Percentiles rank a stretch among this genome's conserved stretches.
phyloP scores from a whole-genome alignment of 2,797 vertebrate species.

The Lepilemur ruficaudatus region DNA sequence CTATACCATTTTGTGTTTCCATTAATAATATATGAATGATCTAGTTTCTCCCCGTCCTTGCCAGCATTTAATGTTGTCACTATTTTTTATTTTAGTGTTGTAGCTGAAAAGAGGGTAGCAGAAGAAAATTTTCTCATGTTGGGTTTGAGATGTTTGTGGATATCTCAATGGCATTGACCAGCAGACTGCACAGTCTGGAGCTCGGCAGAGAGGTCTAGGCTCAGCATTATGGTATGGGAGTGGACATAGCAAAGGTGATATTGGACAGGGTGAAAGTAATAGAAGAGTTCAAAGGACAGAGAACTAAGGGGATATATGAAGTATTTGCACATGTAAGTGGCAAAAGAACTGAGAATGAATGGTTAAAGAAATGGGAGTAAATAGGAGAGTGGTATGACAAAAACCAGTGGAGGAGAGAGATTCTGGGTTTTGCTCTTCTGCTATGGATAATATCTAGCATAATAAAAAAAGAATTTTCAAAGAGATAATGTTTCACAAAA shows the following conservation, averaged over 20 bases:
- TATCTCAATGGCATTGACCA: not conserved
- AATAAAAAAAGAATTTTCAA: not conserved
- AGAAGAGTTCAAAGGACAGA: not conserved
- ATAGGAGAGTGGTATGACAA: not conserved
- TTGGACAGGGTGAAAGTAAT: not conserved
- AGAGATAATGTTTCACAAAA: not conserved
- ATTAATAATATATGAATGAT: not conserved
- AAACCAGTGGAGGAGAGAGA: not conserved
- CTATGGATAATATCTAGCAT: not conserved
- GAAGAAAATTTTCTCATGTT: not conserved
- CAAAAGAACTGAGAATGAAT: not conserved
- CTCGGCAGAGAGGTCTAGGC: not conserved
- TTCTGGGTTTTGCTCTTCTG: not conserved
- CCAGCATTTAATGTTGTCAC: not conserved
- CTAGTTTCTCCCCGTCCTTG: not conserved
- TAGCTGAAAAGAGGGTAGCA: not conserved
- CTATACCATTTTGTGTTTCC: not conserved
- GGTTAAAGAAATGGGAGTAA: not conserved
- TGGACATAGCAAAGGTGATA: not conserved
- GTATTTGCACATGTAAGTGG: not conserved
- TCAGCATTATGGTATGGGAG: not conserved
- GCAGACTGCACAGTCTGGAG: not conserved
- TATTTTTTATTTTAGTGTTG: not conserved
- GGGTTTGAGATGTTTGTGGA: not conserved
- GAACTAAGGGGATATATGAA: not conserved